Evolutionary conservation across 2,797 vertebrate genomes (phyloP).

Genomic region (Heliangelus exortis): DNA sequence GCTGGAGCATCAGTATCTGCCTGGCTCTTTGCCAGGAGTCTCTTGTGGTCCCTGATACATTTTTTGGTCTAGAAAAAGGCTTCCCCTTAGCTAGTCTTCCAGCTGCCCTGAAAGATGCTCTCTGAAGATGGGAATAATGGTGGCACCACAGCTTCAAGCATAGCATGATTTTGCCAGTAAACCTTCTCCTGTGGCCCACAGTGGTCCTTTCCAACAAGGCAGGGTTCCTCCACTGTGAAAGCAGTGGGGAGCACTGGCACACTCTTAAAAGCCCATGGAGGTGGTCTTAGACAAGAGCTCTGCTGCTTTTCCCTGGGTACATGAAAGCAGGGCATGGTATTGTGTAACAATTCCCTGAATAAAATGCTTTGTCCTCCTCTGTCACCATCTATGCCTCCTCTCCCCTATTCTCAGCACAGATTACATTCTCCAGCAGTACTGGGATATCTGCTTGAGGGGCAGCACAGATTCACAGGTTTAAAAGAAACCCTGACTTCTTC

Average conservation of each 20-base stretch:
- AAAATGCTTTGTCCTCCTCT: neutral
- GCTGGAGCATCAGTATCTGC: neutral
- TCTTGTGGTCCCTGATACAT: neutral
- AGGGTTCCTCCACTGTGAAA: neutral
- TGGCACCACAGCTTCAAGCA: neutral
- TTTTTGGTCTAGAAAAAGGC: neutral
- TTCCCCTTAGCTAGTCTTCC: neutral
- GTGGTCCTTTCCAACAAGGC: neutral
- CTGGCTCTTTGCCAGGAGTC: neutral
- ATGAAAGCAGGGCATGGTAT: neutral
- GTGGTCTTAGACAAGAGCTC: neutral
- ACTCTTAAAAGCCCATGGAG: neutral
- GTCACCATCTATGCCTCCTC: neutral
- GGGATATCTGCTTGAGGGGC: neutral
- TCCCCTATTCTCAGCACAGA: neutral
- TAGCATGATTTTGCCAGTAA: neutral
- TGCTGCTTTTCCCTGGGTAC: neutral
- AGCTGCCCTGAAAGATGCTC: neutral
- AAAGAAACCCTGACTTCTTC: neutral
- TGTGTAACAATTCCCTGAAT: neutral
- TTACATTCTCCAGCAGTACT: neutral
- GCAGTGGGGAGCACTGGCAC: neutral
- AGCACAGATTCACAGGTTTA: neutral
- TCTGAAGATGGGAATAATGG: neutral
- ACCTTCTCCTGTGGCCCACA: neutral